Evolutionary conservation across 1,140 invertebrate species (phyloP).

Genomic region (Drosophila tropicalis): DNA sequence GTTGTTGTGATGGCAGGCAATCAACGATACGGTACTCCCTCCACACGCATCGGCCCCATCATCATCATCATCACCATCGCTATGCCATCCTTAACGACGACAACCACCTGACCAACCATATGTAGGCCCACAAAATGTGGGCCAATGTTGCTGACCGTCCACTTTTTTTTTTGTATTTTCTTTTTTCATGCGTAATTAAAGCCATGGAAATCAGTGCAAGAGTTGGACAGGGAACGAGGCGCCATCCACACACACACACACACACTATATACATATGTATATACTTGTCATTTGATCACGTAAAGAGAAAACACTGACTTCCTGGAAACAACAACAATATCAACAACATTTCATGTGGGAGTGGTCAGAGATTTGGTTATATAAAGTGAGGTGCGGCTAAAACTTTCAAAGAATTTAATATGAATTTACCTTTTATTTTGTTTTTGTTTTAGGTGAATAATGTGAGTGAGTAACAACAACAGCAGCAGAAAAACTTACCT

Average conservation of each 20-base stretch:
- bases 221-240: background rate
- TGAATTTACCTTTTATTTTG: slow-evolving; percentile 1
- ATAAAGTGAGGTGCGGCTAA: background rate
- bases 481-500: background rate
- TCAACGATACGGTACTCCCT: slow-evolving; percentile 2
- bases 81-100: background rate
- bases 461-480: background rate
- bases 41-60: slow-evolving; percentile 11
- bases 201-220: slow-evolving; percentile 21
- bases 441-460: too few relatives aligned
- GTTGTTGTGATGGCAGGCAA: background rate
- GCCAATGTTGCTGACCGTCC: slow-evolving; percentile 20
- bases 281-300: slow-evolving; percentile 13
- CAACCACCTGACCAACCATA: slow-evolving; percentile 10
- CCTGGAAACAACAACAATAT: slow-evolving; percentile 7
- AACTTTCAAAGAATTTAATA: slow-evolving; percentile 4
- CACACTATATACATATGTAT: background rate
- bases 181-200: slow-evolving; percentile 20
- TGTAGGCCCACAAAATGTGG: slow-evolving; percentile 16
- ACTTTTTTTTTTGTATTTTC: slow-evolving; percentile 10
- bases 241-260: background rate
- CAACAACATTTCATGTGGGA: slow-evolving; percentile 13
- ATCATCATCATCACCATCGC: slow-evolving; percentile 8
- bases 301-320: slow-evolving; percentile 8
- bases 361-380: slow-evolving; percentile 10